A percentile compares a stretch with the other conserved stretches of the same genome.
Conservation (phyloP, 2,888 invertebrate species). For the Eulithis prunata region DNA sequence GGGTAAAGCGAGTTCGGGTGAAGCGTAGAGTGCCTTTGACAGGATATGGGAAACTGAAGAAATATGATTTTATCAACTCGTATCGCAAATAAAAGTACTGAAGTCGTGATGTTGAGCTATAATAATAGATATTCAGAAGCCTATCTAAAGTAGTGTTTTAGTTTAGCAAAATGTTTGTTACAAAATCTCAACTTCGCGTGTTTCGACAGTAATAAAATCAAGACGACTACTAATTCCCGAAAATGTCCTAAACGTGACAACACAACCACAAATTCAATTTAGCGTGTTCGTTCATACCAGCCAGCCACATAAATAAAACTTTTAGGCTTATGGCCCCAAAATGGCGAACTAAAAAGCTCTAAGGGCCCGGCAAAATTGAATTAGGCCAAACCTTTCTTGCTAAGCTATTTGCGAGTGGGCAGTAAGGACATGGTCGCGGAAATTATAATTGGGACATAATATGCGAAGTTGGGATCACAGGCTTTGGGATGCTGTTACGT, state of each 20-base stretch:
- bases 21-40: slow-evolving; percentile 16
- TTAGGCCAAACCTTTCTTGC: slow-evolving; percentile 70
- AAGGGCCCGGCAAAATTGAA: slow-evolving; percentile 71
- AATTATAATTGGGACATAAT: slow-evolving; percentile 78
- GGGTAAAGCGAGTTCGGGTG: slow-evolving; percentile 18
- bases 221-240: slow-evolving; percentile 26
- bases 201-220: slow-evolving; percentile 28
- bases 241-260: slow-evolving; percentile 31
- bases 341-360: slow-evolving; percentile 71
- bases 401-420: slow-evolving; percentile 76
- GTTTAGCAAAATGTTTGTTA: not conserved
- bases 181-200: slow-evolving; percentile 7
- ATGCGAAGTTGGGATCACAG: slow-evolving; percentile 68
- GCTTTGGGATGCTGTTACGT: slow-evolving; percentile 52
- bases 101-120: not conserved
- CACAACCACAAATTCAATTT: slow-evolving; percentile 34
- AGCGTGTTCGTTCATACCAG: slow-evolving; percentile 37
- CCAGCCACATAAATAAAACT: slow-evolving; percentile 56
- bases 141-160: not conserved
- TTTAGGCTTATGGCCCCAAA: slow-evolving; percentile 61
- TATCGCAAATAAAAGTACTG: slow-evolving; percentile 2
- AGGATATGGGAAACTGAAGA: slow-evolving; percentile 14
- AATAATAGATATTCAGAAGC: not conserved
- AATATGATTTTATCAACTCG: not conserved
- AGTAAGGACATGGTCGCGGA: slow-evolving; percentile 64